Evolutionary conservation across 2,113 vertebrate genomes (phyloP), one percentile per base, ranked within the genome.

Genomic region (Electrona antarctica): DNA sequence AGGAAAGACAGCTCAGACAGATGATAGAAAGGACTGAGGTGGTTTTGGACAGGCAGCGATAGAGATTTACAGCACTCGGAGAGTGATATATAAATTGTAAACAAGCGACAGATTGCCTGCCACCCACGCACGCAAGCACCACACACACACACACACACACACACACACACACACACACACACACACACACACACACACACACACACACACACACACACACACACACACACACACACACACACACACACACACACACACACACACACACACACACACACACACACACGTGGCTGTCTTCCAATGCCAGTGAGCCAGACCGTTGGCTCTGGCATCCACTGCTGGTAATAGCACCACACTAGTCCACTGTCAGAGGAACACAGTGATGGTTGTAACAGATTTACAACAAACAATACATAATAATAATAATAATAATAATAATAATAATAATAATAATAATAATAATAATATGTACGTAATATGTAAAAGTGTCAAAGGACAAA

Each of bases 21-120:
- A 41, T 41, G 33, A 41, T 41, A 72, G 76, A 60, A 54, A 61
- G 51, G 65, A 86, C 58, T 60, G 73, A 84, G 70, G 73, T 52
- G 71, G 73, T 71, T 70, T 64, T 73, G 81, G 78, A 75, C 73
- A 80, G 79, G 74, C 73, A 70, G 58, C 56, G 51, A 79, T 60
- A 69, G 62, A 87, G 85, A 87, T 85, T 80, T 84, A 82, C 79
- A 79, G 74, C 79, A 79, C 73, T 59, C 46, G 75, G 58, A 71
- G 78, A 84, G 81, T 77, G 81, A 87, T 82, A 79, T 81, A 78
- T 82, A 82, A 87, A 82, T 78, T 83, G 85, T 85, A 88, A 89
- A 91, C 83, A 88, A 82, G 79, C 66, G 66, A 91, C 86, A 91
- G 88, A 92, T 87, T 90, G 85, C 70, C 75, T 68, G 69, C 74